Conservation (phyloP, 2,888 invertebrate species). For the Xestia sexstrigata region DNA sequence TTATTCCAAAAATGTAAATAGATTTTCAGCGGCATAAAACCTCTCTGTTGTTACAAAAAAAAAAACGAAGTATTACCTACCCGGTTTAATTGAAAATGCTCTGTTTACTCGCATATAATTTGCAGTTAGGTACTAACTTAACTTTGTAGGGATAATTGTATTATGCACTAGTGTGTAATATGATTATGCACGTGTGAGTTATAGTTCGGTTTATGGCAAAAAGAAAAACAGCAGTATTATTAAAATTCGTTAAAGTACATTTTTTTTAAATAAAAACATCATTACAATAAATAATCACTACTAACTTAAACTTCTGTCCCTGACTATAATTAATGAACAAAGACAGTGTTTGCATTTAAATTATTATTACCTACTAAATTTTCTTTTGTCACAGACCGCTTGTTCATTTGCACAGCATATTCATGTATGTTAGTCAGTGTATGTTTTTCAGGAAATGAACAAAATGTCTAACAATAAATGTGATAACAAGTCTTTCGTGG, state of each 20-base stretch:
- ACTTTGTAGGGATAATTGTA: too few relatives aligned
- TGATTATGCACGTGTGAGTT: too few relatives aligned
- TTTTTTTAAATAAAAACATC: too few relatives aligned
- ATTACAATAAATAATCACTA: neutral
- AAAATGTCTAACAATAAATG: constrained; percentile 5
- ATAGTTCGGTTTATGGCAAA: too few relatives aligned
- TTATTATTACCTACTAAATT: neutral
- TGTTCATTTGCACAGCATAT: constrained; percentile 16
- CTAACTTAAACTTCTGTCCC: constrained; percentile 16
- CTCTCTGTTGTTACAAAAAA: too few relatives aligned
- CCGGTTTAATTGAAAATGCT: too few relatives aligned
- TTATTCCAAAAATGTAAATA: too few relatives aligned
- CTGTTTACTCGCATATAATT: too few relatives aligned
- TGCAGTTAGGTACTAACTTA: too few relatives aligned
- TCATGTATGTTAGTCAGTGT: neutral
- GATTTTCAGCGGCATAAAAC: too few relatives aligned
- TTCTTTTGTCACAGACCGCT: constrained; percentile 21
- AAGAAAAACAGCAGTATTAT: neutral
- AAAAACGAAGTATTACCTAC: too few relatives aligned
- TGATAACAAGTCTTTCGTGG: constrained; percentile 16
- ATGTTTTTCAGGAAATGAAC: constrained; percentile 13
- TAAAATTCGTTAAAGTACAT: neutral
- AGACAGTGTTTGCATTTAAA: constrained; percentile 3
- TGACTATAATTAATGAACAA: neutral
- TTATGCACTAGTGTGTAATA: too few relatives aligned